These are phyloP conservation scores for Lamellibrachia satsuma DNA, from an alignment of 2,888 invertebrate genomes.

Conservation along the genomic window DNA sequence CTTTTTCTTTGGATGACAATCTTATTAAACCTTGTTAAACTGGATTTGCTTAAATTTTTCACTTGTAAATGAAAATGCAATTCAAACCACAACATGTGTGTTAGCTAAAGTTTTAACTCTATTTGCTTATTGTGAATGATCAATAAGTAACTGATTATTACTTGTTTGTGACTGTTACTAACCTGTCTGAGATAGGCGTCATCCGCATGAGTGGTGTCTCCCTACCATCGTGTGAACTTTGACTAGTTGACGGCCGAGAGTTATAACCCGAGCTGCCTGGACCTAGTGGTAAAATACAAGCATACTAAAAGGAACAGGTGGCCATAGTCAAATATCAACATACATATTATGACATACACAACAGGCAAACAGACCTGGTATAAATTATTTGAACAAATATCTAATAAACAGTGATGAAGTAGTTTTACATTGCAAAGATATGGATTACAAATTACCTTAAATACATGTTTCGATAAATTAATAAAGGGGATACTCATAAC, in stretches of 20 bases:
- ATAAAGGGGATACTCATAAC: not conserved
- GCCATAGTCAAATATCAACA: not conserved
- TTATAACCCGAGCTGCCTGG: slow-evolving; percentile 33
- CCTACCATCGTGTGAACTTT: slow-evolving; percentile 49
- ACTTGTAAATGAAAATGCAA: too few relatives aligned
- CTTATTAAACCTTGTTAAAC: too few relatives aligned
- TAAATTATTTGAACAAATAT: not conserved
- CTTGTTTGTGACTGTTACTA: slow-evolving; percentile 14
- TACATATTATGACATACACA: not conserved
- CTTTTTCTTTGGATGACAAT: too few relatives aligned
- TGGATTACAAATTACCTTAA: too few relatives aligned
- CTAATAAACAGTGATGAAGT: not conserved
- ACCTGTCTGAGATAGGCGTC: slow-evolving; percentile 52
- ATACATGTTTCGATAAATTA: not conserved
- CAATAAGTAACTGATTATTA: not conserved
- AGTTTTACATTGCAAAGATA: not conserved
- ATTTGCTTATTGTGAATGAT: not conserved
- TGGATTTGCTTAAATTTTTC: too few relatives aligned
- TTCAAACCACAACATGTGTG: too few relatives aligned
- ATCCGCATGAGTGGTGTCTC: slow-evolving; percentile 54
- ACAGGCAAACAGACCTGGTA: not conserved
- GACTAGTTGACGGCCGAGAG: slow-evolving; percentile 47
- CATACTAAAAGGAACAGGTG: not conserved
- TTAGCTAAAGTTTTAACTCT: not conserved
- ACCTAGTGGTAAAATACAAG: not conserved